A percentile compares a stretch with the other conserved stretches of the same genome.
Conservation (phyloP, 2,113 vertebrate species). For the Leucoraja erinaceus region DNA sequence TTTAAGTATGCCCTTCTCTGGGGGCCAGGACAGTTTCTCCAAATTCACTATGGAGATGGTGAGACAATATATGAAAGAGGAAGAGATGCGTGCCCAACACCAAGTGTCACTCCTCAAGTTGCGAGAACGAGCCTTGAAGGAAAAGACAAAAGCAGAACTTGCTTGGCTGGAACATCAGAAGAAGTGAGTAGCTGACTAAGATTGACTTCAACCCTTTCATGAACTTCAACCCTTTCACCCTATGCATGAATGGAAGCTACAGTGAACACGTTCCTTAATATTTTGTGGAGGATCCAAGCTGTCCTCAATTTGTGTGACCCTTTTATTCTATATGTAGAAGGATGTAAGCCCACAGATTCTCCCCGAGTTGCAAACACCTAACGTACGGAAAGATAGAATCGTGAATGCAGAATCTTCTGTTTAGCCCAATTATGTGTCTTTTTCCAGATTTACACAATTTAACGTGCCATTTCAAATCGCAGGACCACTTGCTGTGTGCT, state of each 20-base stretch:
- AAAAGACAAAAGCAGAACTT: slow-evolving; percentile 86
- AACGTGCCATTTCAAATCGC: neutral
- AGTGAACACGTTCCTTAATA: neutral
- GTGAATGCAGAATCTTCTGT: neutral
- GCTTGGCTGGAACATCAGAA: slow-evolving; percentile 95
- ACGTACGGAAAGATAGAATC: neutral
- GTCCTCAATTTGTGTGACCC: neutral
- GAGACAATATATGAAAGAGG: slow-evolving; percentile 92
- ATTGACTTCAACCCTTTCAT: neutral
- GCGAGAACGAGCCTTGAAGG: slow-evolving; percentile 88
- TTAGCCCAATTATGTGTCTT: neutral
- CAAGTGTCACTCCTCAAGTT: slow-evolving; percentile 84
- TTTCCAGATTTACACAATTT: neutral
- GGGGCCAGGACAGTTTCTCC: slow-evolving; percentile 86
- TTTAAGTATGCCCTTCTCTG: slow-evolving; percentile 75
- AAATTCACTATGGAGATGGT: slow-evolving; percentile 98
- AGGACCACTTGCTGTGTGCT: neutral
- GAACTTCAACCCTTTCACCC: neutral
- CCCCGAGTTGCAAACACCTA: too few relatives aligned
- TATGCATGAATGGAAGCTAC: neutral
- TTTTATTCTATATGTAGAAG: neutral
- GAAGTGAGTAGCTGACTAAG: slow-evolving; percentile 56
- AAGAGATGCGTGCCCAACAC: slow-evolving; percentile 87
- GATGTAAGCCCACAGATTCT: neutral
- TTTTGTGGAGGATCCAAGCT: neutral